These are phyloP conservation scores for Accipiter cooperii DNA, from an alignment of 2,113 vertebrate genomes.

Conservation along the genomic window DNA sequence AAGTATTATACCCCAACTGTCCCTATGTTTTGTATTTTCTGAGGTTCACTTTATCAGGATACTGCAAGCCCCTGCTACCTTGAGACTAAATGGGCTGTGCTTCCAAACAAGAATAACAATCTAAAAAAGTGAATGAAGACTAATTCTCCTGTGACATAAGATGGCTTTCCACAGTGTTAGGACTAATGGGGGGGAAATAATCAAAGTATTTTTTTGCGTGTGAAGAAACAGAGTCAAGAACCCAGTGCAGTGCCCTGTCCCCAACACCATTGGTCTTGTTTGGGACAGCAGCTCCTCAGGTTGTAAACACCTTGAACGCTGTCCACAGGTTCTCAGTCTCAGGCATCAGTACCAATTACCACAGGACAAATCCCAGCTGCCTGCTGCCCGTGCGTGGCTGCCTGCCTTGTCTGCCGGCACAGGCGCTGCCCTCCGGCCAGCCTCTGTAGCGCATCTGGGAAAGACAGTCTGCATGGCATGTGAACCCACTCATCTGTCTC, in stretches of 20 bases:
- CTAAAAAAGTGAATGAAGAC: not conserved
- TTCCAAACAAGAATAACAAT: not conserved
- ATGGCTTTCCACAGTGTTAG: not conserved
- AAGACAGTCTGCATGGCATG: not conserved
- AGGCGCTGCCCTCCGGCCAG: not conserved
- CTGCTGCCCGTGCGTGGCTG: not conserved
- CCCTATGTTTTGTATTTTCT: not conserved
- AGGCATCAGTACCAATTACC: accelerated
- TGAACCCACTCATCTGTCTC: not conserved
- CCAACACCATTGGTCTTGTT: not conserved
- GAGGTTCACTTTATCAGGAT: not conserved
- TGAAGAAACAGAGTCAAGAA: not conserved
- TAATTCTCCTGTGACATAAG: not conserved
- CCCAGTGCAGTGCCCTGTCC: not conserved
- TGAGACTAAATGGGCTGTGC: not conserved
- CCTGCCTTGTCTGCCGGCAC: not conserved
- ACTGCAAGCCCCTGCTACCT: not conserved
- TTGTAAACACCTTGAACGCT: not conserved
- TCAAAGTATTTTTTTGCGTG: not conserved
- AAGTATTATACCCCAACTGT: not conserved
- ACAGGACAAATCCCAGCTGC: not conserved
- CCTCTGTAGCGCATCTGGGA: not conserved
- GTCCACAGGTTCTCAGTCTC: not conserved
- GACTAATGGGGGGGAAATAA: not conserved
- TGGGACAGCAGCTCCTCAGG: not conserved